phyloP scores from a whole-genome alignment of 2,113 vertebrate genomes.

The Leptobrachium leishanense region DNA sequence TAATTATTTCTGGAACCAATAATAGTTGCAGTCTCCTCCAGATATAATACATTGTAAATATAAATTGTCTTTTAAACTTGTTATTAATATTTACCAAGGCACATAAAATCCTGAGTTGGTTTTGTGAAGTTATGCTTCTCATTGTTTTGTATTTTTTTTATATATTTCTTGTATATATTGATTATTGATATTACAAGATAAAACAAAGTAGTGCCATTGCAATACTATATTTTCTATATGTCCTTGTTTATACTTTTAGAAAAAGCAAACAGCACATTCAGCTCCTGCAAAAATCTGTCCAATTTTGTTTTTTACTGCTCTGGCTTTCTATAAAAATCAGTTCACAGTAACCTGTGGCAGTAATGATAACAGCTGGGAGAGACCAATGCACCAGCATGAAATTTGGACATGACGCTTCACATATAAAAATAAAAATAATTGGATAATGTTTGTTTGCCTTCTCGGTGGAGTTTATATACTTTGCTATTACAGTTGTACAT shows the following conservation, averaged over 20 bases:
- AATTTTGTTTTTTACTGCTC: too few relatives aligned
- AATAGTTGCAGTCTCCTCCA: constrained; percentile 64
- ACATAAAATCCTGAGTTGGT: constrained; percentile 53
- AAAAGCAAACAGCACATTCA: not conserved
- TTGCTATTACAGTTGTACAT: too few relatives aligned
- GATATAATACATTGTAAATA: constrained; percentile 61
- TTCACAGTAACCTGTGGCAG: too few relatives aligned
- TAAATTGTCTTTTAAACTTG: constrained; percentile 71
- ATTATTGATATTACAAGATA: not conserved
- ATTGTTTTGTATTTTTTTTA: not conserved
- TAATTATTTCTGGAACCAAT: constrained; percentile 50
- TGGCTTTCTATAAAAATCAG: too few relatives aligned
- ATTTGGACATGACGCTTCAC: too few relatives aligned
- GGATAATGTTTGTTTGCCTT: too few relatives aligned
- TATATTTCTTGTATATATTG: not conserved
- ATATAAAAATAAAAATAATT: too few relatives aligned
- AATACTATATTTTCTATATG: not conserved
- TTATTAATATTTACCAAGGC: constrained; percentile 70
- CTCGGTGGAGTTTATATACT: too few relatives aligned
- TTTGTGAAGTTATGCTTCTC: constrained; percentile 54
- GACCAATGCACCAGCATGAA: too few relatives aligned
- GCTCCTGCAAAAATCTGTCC: not conserved
- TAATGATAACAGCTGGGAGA: too few relatives aligned
- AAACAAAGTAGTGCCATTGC: not conserved
- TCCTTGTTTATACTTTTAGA: not conserved